Base-by-base conservation (phyloP, 2,888 invertebrate species). In the Trypoxylon attenuatum region DNA sequence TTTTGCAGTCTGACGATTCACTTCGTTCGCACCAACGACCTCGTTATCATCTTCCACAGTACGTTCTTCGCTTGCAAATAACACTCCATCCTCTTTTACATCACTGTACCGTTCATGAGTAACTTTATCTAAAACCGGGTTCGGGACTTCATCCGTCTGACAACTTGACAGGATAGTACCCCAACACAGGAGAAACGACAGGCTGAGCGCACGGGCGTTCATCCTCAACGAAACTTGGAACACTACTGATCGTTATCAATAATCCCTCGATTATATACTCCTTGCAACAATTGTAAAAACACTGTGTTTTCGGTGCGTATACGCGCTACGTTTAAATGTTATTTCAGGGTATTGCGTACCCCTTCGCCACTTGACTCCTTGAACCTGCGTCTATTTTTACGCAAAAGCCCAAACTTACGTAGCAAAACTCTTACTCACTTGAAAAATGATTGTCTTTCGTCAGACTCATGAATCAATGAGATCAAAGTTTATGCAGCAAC, bases 231-330 rank as follows among this genome's bases (percentile, higher is more conserved):
- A 38, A 51, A 42, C 45, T 39, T 58, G 2, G 55, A 43, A 55
- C 47, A 61, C 53, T 73, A 42, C 54, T 55, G 42, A 18, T 33
- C 51, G 51, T 60, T 56, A 8, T 55, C 46, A 41, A 22, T 51
- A 39, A 27, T 62, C 21, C 51, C 29, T 49, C 41, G 68, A 58
- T 62, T 71, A 56, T 68, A 71, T 65, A 72, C 56, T 49, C 29
- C 55, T 59, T 21, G 23, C 41, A 54, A 55, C 64, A 67, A 70
- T 69, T 66, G 66, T 72, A n/a, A 59, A 68, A 71, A 72, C 57
- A 65, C 54, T 59, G 46, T 38, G 27, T 50, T 43, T 27, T 4
- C 21, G n/a, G 27, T 21, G 39, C 5, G 16, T 53, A 46, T 46
- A 27, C 43, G 10, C 6, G 13, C 23, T 5, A 23, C 39, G 25